Evolutionary conservation across 2,888 invertebrate genomes (phyloP).

Genomic region (Punctoribates punctum): DNA sequence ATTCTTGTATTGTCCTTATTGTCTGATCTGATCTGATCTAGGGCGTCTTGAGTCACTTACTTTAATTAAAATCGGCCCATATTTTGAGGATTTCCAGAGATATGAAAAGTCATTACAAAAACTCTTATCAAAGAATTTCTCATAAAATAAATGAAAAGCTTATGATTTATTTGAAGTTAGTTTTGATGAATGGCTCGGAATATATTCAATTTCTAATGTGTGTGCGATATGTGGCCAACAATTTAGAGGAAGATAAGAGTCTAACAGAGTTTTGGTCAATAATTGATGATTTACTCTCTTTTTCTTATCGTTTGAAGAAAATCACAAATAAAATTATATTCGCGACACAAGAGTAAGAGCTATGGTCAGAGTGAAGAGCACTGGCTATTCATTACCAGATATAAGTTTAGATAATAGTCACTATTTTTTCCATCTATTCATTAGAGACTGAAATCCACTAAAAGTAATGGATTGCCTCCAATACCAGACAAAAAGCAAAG

Average conservation of each 20-base stretch:
- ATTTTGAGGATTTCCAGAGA: too few species aligned
- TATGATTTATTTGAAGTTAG: neutral
- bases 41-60: too few species aligned
- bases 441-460: neutral
- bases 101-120: too few species aligned
- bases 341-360: neutral
- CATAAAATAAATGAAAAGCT: too few species aligned
- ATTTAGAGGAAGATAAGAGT: neutral
- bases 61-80: too few species aligned
- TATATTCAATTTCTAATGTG: constrained; percentile 1
- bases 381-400: constrained; percentile 13
- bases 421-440: constrained; percentile 10
- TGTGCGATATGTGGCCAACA: constrained; percentile 17
- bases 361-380: neutral
- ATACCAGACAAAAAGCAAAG: neutral
- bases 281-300: constrained; percentile 9
- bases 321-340: constrained; percentile 17
- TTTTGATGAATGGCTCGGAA: neutral
- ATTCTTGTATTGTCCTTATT: too few species aligned
- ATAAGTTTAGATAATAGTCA: constrained; percentile 20
- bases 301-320: constrained; percentile 9
- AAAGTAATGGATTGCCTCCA: constrained; percentile 11
- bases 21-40: too few species aligned
- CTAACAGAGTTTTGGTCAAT: neutral
- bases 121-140: too few species aligned